Percentiles rank a stretch among this genome's conserved stretches.
Conservation (phyloP, 2,113 vertebrate species). For the Aix galericulata region DNA sequence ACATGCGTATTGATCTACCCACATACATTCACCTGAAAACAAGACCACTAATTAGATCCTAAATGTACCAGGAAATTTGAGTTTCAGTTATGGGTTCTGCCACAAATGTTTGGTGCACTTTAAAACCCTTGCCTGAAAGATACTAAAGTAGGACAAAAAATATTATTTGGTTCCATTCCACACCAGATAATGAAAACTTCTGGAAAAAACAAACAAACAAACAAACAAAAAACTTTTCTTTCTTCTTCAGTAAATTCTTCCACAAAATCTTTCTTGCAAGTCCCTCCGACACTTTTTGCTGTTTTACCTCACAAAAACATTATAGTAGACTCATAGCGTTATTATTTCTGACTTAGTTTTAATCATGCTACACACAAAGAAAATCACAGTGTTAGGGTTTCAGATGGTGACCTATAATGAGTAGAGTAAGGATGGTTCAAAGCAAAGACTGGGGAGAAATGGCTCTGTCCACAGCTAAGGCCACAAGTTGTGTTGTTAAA, state of each 20-base stretch:
- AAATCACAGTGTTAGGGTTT: background rate
- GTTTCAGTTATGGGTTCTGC: background rate
- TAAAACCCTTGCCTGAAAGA: background rate
- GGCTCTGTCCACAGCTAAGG: background rate
- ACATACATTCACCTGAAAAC: constrained; percentile 14
- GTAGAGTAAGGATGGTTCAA: background rate
- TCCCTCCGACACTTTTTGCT: background rate
- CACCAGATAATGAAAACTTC: background rate
- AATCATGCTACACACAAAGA: background rate
- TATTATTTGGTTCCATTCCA: background rate
- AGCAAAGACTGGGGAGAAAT: background rate
- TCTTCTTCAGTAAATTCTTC: background rate
- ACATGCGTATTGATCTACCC: background rate
- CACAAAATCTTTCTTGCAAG: background rate
- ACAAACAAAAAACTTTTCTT: background rate
- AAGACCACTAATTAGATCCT: constrained; percentile 15
- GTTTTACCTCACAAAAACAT: background rate
- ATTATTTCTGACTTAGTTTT: background rate
- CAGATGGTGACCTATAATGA: background rate
- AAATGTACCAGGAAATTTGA: constrained; percentile 13
- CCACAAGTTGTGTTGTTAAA: background rate
- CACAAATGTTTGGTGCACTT: background rate
- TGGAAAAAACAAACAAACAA: background rate
- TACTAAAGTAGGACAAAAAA: background rate
- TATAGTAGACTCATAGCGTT: background rate